These are phyloP conservation scores for Craniophora ligustri DNA, from an alignment of 2,888 invertebrate species.

Conservation along the genomic window DNA sequence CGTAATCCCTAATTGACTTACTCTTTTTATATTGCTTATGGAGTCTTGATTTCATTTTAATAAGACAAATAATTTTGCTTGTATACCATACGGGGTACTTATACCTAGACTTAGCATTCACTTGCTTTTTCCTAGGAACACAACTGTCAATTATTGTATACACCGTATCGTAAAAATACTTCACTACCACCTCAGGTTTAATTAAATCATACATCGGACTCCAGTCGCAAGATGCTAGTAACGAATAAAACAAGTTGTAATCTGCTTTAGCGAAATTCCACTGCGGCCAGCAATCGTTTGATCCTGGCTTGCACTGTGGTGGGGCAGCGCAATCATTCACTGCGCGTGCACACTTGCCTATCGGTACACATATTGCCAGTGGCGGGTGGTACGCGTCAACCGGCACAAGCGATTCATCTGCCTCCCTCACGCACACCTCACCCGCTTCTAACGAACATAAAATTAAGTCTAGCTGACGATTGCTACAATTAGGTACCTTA, in stretches of 20 bases:
- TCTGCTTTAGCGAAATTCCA: slow-evolving; percentile 13
- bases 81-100: neutral
- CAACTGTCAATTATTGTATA: neutral
- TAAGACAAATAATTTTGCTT: neutral
- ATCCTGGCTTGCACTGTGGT: neutral
- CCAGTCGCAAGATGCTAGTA: slow-evolving; percentile 2
- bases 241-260: neutral
- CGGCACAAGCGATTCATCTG: slow-evolving; percentile 4
- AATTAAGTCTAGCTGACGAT: neutral
- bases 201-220: neutral
- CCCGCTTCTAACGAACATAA: slow-evolving; percentile 3
- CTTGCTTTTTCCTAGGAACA: neutral
- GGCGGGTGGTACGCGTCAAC: slow-evolving; percentile 14
- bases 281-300: slow-evolving; percentile 2
- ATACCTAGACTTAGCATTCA: neutral
- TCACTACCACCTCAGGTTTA: neutral
- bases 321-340: neutral
- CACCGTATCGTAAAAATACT: neutral
- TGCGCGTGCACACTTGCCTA: neutral
- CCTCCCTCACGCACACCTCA: slow-evolving; percentile 5
- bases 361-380: slow-evolving; percentile 14
- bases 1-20: neutral
- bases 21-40: neutral
- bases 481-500: neutral
- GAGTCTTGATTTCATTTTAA: neutral